Base-by-base conservation (phyloP, 2,113 vertebrate genomes). In the Rhabdomys dilectus region DNA sequence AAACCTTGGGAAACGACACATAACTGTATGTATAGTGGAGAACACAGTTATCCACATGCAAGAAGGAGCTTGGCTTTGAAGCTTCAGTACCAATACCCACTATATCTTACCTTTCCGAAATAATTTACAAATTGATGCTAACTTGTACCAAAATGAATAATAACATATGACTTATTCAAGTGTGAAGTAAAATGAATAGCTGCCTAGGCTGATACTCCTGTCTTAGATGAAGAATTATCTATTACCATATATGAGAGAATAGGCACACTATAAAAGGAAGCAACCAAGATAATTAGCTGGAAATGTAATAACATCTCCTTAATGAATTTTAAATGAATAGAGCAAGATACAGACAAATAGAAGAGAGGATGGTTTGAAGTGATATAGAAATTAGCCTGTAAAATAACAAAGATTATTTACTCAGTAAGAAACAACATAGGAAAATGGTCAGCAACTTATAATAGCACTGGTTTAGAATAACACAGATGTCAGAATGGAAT, bases 71-170 rank as follows among this genome's bases (percentile, higher is more conserved):
- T 84, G 10, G 3, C 26, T 29, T 84, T 42, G 12, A 42, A 19
- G 16, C 42, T 62, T 7, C 1, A 31, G n/a, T 56, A 0, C n/a
- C 7, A 17, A 10, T 13, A 22, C 0, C 12, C 6, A 62, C n/a
- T 12, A 0, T 16, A 4, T 13, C 11, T 39, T 58, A 29, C n/a
- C 22, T 84, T 58, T 39, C 8, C 3, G 6, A 60, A 82, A 39
- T 2, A 16, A 39, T 39, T 24, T 36, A 82, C 2, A 39, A 62
- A 31, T 42, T 39, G 11, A 62, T 42, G 31, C 24, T 42, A 42
- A 39, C 45, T 29, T 62, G 7, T 42, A 39, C 7, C 42, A 45
- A 31, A 84, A 42, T 62, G 0, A 84, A 39, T 2, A 45, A 34
- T 48, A 22, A 22, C 2, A 4, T 15, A 36, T 21, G 1, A 13